Conservation (phyloP, 2,888 invertebrate genomes). For the Steinernema carpocapsae region DNA sequence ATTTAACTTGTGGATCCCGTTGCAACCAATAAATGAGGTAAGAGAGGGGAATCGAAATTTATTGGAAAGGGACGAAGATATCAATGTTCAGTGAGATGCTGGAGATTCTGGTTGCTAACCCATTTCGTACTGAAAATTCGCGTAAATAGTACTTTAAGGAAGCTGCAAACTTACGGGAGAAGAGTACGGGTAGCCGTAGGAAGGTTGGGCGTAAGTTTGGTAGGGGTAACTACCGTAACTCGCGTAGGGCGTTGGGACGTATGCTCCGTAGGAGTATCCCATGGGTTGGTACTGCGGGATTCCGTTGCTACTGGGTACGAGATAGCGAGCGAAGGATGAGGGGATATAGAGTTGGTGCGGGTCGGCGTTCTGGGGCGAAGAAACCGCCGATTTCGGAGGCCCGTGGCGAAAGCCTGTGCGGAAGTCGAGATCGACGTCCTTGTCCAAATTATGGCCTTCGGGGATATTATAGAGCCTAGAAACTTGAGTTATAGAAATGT, state of each 20-base stretch:
- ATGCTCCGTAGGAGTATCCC: background rate
- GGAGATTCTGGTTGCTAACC: background rate
- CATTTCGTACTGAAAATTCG: background rate
- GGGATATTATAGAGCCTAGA: constrained; percentile 41
- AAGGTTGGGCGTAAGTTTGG: background rate
- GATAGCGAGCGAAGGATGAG: background rate
- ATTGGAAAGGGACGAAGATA: background rate
- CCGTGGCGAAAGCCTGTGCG: constrained; percentile 25
- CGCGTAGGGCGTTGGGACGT: background rate
- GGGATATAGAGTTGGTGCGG: constrained; percentile 1
- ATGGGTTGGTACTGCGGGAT: background rate
- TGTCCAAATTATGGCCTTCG: constrained; percentile 42
- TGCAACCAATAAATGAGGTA: background rate
- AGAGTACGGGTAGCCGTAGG: background rate
- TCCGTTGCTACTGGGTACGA: background rate
- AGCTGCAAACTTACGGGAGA: background rate
- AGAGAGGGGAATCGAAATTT: background rate
- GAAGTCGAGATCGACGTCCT: constrained; percentile 41
- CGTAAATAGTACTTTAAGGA: background rate
- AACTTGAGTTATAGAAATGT: too few relatives aligned
- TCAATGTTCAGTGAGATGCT: constrained; percentile 8
- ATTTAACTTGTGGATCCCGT: background rate
- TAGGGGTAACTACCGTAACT: too few relatives aligned
- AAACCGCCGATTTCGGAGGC: background rate
- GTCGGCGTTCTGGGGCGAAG: background rate